A percentile compares a stretch with the other conserved stretches of the same genome.
phyloP scores from a whole-genome alignment of 2,113 vertebrate genomes.

The Zosterops japonicus region DNA sequence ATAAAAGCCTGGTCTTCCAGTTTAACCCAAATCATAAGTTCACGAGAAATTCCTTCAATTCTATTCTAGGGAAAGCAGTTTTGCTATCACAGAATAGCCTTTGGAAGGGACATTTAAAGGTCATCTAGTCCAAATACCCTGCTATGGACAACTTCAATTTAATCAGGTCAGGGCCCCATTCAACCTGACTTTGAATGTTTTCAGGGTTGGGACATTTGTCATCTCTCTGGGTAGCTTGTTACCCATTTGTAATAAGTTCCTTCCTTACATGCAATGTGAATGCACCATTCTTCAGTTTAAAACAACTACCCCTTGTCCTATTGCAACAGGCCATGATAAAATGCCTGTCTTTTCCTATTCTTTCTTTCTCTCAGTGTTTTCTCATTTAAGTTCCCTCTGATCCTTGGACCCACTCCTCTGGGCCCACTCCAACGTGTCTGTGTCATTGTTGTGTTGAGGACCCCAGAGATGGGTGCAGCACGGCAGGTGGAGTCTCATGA shows the following conservation, averaged over 20 bases:
- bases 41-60: background rate
- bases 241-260: background rate
- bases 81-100: background rate
- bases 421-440: background rate
- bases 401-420: background rate
- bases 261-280: background rate
- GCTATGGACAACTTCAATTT: background rate
- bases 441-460: background rate
- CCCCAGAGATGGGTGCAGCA: background rate
- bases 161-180: background rate
- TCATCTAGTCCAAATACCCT: background rate
- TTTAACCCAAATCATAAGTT: background rate
- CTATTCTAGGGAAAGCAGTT: background rate
- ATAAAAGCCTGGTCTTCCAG: background rate
- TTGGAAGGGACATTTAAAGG: background rate
- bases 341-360: background rate
- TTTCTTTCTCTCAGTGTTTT: background rate
- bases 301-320: background rate
- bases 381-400: fast-evolving
- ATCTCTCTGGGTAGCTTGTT: background rate
- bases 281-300: background rate
- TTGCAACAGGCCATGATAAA: background rate
- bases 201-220: background rate
- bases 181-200: background rate
- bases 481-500: background rate